phyloP scores from a whole-genome alignment of 2,113 vertebrate species.

The Hypomesus transpacificus region DNA sequence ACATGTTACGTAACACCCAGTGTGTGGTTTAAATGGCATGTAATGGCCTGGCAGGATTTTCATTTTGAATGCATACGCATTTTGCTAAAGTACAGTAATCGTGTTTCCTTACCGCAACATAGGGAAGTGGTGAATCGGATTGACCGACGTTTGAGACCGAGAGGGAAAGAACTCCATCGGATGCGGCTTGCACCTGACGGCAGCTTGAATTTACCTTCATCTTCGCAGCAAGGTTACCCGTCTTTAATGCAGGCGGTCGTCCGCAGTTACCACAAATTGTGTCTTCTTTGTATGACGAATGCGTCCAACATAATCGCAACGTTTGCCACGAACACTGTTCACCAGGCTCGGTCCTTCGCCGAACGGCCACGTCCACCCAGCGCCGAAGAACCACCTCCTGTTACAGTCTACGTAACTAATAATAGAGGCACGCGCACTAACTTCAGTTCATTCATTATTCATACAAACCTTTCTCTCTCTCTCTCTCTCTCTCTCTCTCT shows the following conservation, averaged over 20 bases:
- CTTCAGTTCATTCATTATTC: constrained; percentile 8
- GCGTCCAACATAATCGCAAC: background rate
- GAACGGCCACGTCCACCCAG: constrained; percentile 42
- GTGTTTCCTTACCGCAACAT: constrained; percentile 69
- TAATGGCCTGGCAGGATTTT: background rate
- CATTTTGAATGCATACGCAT: background rate
- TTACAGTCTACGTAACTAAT: constrained; percentile 55
- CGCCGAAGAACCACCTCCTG: constrained; percentile 49
- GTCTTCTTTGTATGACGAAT: background rate
- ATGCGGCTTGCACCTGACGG: constrained; percentile 62
- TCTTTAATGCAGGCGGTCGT: constrained; percentile 7
- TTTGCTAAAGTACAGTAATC: background rate
- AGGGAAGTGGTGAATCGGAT: constrained; percentile 69
- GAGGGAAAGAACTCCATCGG: constrained; percentile 62
- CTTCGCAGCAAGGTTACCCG: constrained; percentile 47
- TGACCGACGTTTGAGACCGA: constrained; percentile 54
- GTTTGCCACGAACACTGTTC: background rate
- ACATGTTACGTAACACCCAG: constrained; percentile 65
- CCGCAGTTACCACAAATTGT: background rate
- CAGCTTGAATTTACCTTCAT: constrained; percentile 66
- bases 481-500: background rate
- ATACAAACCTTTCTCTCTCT: constrained; percentile 1
- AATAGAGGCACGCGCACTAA: constrained; percentile 50
- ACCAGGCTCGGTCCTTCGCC: constrained; percentile 37
- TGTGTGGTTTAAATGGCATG: constrained; percentile 37